Conservation (phyloP, 2,888 invertebrate species). For the Drosophila mettleri region DNA sequence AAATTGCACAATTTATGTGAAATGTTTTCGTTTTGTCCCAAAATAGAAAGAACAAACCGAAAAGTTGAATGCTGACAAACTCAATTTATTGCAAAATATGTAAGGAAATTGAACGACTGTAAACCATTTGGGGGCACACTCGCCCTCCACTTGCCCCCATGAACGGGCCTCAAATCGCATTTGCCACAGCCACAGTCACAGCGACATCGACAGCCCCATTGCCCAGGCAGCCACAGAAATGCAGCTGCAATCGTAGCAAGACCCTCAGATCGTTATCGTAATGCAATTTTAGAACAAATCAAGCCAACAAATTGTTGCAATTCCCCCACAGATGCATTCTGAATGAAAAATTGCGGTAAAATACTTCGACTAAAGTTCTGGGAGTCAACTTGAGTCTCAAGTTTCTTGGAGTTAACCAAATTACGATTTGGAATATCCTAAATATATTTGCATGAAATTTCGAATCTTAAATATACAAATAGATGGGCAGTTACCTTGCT, state of each 20-base stretch:
- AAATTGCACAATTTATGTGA: slow-evolving; percentile 16
- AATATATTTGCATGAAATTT: not conserved
- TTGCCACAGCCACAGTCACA: slow-evolving; percentile 25
- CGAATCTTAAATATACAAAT: not conserved
- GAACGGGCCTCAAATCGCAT: slow-evolving; percentile 39
- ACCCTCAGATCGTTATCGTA: slow-evolving; percentile 57
- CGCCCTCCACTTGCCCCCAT: slow-evolving; percentile 15
- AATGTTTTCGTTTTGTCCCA: slow-evolving; percentile 4
- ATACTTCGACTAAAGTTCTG: slow-evolving; percentile 15
- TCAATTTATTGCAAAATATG: slow-evolving; percentile 39
- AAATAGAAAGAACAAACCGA: too few relatives aligned
- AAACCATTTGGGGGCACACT: slow-evolving; percentile 33
- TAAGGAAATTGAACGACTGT: slow-evolving; percentile 33
- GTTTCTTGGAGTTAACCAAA: not conserved
- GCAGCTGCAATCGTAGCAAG: slow-evolving; percentile 18
- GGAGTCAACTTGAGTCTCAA: not conserved
- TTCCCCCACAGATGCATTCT: slow-evolving; percentile 29
- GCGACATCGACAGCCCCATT: slow-evolving; percentile 13
- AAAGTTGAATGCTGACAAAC: slow-evolving; percentile 38
- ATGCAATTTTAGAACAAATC: slow-evolving; percentile 69
- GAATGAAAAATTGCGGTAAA: slow-evolving; percentile 43
- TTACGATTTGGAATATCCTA: not conserved
- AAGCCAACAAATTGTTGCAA: slow-evolving; percentile 60
- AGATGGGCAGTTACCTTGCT: not conserved
- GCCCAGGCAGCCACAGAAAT: slow-evolving; percentile 10